phyloP scores from a whole-genome alignment of 2,113 vertebrate species.

The Pituophis catenifer region DNA sequence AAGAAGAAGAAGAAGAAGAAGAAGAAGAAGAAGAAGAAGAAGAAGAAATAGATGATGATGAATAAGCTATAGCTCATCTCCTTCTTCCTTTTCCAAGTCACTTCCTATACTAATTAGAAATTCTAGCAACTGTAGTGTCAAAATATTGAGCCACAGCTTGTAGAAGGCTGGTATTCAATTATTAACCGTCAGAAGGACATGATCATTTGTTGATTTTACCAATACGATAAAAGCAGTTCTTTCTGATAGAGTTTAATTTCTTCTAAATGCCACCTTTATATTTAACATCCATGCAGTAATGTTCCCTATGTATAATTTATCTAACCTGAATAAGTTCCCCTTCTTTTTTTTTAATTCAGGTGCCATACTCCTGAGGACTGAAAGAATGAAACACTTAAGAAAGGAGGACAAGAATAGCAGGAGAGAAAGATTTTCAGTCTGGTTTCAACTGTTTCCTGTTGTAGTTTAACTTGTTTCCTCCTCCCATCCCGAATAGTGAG shows the following conservation, averaged over 20 bases:
- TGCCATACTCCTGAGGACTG: neutral
- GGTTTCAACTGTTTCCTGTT: neutral
- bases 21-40: too few species aligned
- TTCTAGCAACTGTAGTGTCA: neutral
- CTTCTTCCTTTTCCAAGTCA: neutral
- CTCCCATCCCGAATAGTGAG: neutral
- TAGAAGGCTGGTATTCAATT: neutral
- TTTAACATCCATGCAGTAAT: neutral
- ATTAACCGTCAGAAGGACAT: neutral
- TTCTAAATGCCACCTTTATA: neutral
- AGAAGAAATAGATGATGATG: too few species aligned
- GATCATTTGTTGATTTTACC: neutral
- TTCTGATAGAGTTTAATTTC: neutral
- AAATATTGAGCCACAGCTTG: neutral
- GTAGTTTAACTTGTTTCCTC: neutral
- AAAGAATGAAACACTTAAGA: neutral
- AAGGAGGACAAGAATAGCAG: neutral
- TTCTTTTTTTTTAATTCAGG: neutral
- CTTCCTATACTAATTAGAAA: neutral
- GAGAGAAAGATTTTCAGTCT: neutral
- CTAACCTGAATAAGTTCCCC: neutral
- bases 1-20: too few species aligned
- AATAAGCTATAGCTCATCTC: neutral
- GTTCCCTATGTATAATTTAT: neutral
- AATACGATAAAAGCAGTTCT: neutral